Conservation (phyloP, 2,113 vertebrate genomes). For the Nothocercus julius region DNA sequence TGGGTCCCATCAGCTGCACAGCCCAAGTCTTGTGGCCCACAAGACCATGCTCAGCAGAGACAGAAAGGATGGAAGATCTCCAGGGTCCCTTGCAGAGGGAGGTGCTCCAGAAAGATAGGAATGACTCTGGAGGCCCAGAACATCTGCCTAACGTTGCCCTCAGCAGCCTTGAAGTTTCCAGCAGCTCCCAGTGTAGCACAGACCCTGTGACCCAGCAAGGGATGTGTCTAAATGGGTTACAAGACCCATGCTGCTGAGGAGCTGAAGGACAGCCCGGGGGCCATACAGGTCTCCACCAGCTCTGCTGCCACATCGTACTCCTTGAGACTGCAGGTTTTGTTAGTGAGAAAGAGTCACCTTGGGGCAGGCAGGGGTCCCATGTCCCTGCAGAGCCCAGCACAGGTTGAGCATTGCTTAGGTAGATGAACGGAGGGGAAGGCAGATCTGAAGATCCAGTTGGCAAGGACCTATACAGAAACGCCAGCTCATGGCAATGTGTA, state of each 20-base stretch:
- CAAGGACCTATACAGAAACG: neutral
- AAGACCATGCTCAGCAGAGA: neutral
- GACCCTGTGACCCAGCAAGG: neutral
- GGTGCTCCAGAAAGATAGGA: neutral
- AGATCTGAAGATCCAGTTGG: neutral
- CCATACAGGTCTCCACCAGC: neutral
- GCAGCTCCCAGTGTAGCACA: neutral
- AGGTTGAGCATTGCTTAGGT: neutral
- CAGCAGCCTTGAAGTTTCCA: neutral
- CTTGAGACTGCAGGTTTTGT: neutral
- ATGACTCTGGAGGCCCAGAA: neutral
- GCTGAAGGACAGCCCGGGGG: neutral
- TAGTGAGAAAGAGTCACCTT: neutral
- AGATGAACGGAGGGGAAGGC: accelerated
- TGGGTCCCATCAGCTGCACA: neutral
- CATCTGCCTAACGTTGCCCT: neutral
- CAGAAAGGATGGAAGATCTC: neutral
- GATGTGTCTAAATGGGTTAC: neutral
- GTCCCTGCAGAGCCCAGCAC: neutral
- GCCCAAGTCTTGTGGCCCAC: neutral
- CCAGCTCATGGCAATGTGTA: neutral
- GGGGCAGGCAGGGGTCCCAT: neutral
- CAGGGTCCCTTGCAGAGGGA: neutral
- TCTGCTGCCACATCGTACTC: neutral
- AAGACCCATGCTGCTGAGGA: neutral